phyloP scores from a whole-genome alignment of 2,888 invertebrate species.

The Cactoblastis cactorum region DNA sequence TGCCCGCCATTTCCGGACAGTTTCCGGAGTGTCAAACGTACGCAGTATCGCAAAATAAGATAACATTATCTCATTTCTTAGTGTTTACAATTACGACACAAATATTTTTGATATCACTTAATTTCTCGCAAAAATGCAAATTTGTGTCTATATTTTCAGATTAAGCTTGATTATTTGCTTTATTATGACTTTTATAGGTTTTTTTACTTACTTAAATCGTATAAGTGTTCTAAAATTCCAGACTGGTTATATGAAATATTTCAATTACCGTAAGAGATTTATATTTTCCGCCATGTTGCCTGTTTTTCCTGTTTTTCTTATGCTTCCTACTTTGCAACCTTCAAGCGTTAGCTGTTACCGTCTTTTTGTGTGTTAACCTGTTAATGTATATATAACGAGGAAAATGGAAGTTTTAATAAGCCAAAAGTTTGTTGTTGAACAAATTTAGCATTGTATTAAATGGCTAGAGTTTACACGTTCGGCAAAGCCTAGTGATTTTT shows the following conservation, averaged over 20 bases:
- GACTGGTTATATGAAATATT: background rate
- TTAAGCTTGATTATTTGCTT: no score
- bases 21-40: constrained; percentile 58
- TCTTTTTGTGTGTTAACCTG: constrained; percentile 12
- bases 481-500: constrained; percentile 40
- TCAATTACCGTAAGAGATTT: constrained; percentile 16
- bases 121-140: no score
- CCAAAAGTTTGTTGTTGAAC: background rate
- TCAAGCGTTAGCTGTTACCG: constrained; percentile 24
- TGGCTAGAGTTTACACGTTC: background rate
- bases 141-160: no score
- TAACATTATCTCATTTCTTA: constrained; percentile 40
- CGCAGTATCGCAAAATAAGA: constrained; percentile 53
- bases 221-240: no score
- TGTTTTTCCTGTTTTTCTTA: constrained; percentile 43
- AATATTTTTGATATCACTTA: no score
- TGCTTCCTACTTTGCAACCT: constrained; percentile 42
- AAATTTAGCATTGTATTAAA: background rate
- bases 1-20: constrained; percentile 76
- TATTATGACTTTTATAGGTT: no score
- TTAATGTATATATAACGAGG: background rate
- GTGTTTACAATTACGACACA: constrained; percentile 9
- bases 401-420: background rate
- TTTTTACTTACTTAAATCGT: constrained; percentile 1
- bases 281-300: constrained; percentile 37